A percentile compares a stretch with the other conserved stretches of the same genome.
Evolutionary conservation across 2,113 vertebrate species (phyloP).

Genomic region (Cathartes aura): DNA sequence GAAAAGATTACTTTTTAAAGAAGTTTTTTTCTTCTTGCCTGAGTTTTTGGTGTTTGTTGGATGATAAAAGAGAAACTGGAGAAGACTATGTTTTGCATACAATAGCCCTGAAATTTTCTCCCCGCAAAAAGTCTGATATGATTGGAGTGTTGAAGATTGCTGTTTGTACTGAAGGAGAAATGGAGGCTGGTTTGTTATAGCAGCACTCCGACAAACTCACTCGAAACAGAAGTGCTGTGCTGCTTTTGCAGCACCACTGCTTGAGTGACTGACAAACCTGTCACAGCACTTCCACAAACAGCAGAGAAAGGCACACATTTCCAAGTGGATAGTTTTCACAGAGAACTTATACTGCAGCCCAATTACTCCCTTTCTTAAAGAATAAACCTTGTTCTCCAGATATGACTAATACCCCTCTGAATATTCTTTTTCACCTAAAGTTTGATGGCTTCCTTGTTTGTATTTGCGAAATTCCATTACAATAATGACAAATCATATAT

Average conservation of each 20-base stretch:
- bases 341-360: not conserved
- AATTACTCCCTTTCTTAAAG: not conserved
- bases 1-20: not conserved
- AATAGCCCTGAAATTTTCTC: not conserved
- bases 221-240: conserved; percentile 16
- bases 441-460: not conserved
- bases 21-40: not conserved
- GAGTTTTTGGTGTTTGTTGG: not conserved
- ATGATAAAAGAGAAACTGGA: not conserved
- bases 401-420: not conserved
- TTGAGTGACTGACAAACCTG: conserved; percentile 28
- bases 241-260: not conserved
- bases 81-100: not conserved
- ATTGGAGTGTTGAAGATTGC: not conserved
- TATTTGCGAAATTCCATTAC: not conserved
- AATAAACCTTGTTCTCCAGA: not conserved
- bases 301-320: not conserved
- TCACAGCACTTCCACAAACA: conserved; percentile 30
- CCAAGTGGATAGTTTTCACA: not conserved
- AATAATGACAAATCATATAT: not conserved
- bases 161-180: not conserved
- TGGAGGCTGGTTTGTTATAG: not conserved
- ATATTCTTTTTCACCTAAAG: not conserved
- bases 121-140: accelerated
- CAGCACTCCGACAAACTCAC: not conserved